phyloP scores from a whole-genome alignment of 2,113 vertebrate genomes.

The Trochalopteron elliotii region DNA sequence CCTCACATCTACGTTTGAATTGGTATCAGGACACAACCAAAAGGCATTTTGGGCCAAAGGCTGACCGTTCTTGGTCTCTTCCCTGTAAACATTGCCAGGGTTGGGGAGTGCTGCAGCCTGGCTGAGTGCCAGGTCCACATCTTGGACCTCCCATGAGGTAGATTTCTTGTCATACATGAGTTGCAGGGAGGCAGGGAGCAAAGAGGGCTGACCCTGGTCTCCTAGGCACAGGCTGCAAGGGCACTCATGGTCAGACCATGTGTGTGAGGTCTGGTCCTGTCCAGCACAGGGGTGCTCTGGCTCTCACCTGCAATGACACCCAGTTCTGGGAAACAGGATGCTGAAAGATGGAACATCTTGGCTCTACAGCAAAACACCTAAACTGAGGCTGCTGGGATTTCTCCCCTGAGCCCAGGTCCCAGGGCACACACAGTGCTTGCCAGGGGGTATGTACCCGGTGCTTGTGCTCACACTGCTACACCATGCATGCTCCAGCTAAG shows the following conservation, averaged over 20 bases:
- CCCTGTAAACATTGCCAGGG: not conserved
- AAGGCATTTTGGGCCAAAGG: not conserved
- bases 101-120: not conserved
- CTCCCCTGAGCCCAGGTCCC: not conserved
- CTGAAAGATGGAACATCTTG: not conserved
- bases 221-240: not conserved
- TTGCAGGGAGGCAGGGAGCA: not conserved
- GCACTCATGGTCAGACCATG: accelerated
- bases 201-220: not conserved
- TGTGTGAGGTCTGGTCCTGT: not conserved
- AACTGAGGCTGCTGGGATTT: not conserved
- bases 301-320: not conserved
- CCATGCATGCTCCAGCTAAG: not conserved
- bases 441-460: accelerated
- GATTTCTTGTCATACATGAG: not conserved
- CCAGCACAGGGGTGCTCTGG: not conserved
- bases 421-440: not conserved
- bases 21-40: not conserved
- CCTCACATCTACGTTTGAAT: not conserved
- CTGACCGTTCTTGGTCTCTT: not conserved
- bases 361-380: not conserved
- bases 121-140: not conserved
- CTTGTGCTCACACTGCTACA: accelerated
- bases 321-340: not conserved
- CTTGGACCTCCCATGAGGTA: not conserved